Evolutionary conservation across 2,888 invertebrate genomes (phyloP), one percentile per base, ranked within the genome.

Genomic region (Magallana nippona): DNA sequence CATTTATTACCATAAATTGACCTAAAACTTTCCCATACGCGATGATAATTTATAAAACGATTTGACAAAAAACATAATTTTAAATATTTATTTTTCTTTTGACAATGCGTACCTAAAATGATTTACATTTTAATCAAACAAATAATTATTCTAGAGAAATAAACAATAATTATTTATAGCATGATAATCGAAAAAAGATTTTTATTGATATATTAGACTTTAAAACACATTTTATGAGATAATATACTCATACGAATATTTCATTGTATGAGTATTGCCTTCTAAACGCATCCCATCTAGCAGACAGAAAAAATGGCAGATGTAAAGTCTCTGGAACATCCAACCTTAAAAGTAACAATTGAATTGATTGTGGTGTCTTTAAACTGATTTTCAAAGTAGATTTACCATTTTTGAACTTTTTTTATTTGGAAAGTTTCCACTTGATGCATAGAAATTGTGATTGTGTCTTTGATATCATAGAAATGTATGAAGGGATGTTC

Each of bases 281-380:
- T 77, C 77, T 17, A 58, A 58, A 57, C 80, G 57, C 80, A 22
- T 27, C 63, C 62, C 5, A 22, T 57, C 10, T 55, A 82, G 27
- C 62, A 82, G 56, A 79, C 78, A 55, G 80, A 82, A 98, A n/a
- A 87, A 82, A 98, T 98, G 98, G 97, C 97, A 94, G 98, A 98
- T 95, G 95, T 98, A 87, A 98, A 97, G 95, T 97, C 98, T 88
- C 95, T 99, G 94, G 99, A 99, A 95, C 98, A 99, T 95, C 97
- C 98, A 82, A 98, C 98, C 55, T 95, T 99, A 89, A 98, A 98
- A 96, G 97, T 97, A 82, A 79, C 57, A 17, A 81, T 27, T n/a
- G 63, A n/a, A 55, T 63, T 56, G 55, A 3, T 10, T 78, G 32
- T 13, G 15, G 5, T 17, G n/a, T 19, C 17, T 78, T 78, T 22